Conservation (phyloP, 2,888 invertebrate genomes). For the Dynastes tityus region DNA sequence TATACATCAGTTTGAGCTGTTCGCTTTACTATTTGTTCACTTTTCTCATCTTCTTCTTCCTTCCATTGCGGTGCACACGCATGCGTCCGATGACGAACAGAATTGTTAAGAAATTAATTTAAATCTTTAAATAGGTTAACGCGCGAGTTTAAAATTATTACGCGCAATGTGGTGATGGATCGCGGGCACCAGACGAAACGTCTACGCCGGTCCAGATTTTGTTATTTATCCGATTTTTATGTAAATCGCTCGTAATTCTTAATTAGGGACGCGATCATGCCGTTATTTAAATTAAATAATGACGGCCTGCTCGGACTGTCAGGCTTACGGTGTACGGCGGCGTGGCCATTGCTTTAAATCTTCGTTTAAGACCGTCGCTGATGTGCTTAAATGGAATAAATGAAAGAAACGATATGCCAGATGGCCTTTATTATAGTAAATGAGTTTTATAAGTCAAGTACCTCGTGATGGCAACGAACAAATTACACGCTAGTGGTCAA, state of each 20-base stretch:
- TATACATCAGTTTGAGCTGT: background rate
- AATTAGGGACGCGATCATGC: conserved; percentile 42
- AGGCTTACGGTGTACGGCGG: background rate
- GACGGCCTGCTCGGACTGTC: conserved; percentile 47
- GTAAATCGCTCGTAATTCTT: conserved; percentile 50
- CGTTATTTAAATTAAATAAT: conserved; percentile 62
- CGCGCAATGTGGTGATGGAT: conserved; percentile 1
- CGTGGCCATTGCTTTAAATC: conserved; percentile 61
- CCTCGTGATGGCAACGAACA: conserved; percentile 23
- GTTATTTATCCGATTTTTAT: conserved; percentile 49
- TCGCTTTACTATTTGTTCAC: background rate
- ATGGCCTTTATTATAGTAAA: conserved; percentile 60
- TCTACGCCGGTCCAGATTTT: conserved; percentile 16
- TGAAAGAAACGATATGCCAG: conserved; percentile 61
- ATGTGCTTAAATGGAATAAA: conserved; percentile 58
- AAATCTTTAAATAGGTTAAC: conserved; percentile 36
- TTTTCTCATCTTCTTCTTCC: background rate
- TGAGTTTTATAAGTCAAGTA: conserved; percentile 56
- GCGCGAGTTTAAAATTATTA: conserved; percentile 21
- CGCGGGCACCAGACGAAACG: conserved; percentile 9
- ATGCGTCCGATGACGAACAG: background rate
- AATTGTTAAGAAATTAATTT: conserved; percentile 20
- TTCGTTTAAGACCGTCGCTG: conserved; percentile 58
- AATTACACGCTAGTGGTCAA: no score
- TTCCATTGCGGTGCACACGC: background rate